Conservation (phyloP, 2,113 vertebrate species). For the Empidonax traillii region DNA sequence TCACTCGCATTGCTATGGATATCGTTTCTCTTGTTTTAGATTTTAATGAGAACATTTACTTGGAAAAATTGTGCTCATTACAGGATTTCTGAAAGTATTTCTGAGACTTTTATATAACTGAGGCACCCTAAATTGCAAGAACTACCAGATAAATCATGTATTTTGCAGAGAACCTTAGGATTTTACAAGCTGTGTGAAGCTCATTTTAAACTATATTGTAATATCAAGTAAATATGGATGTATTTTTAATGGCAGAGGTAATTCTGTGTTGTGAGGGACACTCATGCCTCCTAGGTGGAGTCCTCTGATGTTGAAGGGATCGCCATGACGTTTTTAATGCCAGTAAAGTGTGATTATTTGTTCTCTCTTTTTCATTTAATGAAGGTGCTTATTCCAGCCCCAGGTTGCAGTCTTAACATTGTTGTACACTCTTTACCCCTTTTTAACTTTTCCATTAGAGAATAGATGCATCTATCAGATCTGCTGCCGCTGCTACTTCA, state of each 20-base stretch:
- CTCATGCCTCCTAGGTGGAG: neutral
- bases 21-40: neutral
- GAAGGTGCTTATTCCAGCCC: neutral
- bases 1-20: neutral
- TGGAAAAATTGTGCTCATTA: neutral
- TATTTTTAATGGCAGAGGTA: neutral
- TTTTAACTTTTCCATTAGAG: neutral
- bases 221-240: neutral
- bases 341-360: neutral
- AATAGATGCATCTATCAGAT: neutral
- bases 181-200: neutral
- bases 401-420: neutral
- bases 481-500: neutral
- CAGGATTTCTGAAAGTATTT: neutral
- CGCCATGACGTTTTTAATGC: neutral
- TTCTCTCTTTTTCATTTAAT: neutral
- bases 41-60: neutral
- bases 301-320: neutral
- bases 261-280: neutral
- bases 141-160: neutral
- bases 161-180: neutral
- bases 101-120: neutral
- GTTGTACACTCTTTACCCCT: neutral
- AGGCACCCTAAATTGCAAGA: neutral
- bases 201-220: neutral